Conservation (phyloP, 2,797 vertebrate genomes). For the Neopelma chrysocephalum region DNA sequence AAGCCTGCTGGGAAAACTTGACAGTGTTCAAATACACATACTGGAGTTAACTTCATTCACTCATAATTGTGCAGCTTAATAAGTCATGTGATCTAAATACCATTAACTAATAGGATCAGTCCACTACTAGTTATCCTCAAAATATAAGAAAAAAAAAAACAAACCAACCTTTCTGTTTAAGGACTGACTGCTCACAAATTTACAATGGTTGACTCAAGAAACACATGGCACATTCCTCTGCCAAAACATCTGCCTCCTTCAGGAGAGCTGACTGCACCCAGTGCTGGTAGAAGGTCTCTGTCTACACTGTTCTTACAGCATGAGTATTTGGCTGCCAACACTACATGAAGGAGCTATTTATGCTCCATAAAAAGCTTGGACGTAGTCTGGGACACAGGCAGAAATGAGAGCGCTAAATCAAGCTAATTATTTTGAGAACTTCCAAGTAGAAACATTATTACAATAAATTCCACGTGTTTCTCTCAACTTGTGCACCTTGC, state of each 20-base stretch:
- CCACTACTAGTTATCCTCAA: conserved; percentile 3
- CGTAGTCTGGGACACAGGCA: background rate
- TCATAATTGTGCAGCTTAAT: background rate
- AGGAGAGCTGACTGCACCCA: conserved; percentile 37
- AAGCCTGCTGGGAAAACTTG: conserved; percentile 50
- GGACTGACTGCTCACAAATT: conserved; percentile 36
- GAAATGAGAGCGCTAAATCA: conserved; percentile 40
- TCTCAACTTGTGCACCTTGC: background rate
- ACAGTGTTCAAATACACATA: background rate
- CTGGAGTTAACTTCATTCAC: background rate
- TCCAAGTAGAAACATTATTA: conserved; percentile 16
- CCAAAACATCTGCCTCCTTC: conserved; percentile 48
- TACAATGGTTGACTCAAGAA: background rate
- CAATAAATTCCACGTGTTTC: conserved; percentile 38
- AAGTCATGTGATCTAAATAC: background rate
- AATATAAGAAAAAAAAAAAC: background rate
- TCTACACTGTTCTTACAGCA: background rate
- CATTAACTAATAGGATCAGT: conserved; percentile 40
- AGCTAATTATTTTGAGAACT: conserved; percentile 61
- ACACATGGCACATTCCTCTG: background rate
- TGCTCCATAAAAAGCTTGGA: conserved; percentile 2
- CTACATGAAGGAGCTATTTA: conserved; percentile 11
- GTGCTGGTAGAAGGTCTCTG: background rate
- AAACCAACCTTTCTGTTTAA: background rate
- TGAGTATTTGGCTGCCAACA: background rate